Percentiles rank a stretch among this genome's conserved stretches.
phyloP scores from a whole-genome alignment of 2,113 vertebrate genomes.

The Gambusia affinis region DNA sequence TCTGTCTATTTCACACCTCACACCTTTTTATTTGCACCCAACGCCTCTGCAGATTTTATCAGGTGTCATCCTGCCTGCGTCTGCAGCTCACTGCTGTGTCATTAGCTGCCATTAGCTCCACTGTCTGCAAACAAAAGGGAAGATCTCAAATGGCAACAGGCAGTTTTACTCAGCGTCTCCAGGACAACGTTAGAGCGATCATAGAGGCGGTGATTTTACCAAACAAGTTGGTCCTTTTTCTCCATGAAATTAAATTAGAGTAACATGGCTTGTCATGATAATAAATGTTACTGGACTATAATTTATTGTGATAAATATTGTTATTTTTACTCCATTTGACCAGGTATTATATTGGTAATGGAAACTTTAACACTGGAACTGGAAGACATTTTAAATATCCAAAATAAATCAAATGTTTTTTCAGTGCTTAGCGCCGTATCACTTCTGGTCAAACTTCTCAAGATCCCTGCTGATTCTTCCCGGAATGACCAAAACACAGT shows the following conservation, averaged over 20 bases:
- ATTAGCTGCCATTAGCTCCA: conserved; percentile 45
- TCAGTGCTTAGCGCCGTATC: no score
- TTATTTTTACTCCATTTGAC: no score
- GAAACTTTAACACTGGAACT: no score
- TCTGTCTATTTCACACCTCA: conserved; percentile 30
- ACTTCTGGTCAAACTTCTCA: no score
- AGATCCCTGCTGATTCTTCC: no score
- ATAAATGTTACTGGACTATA: no score
- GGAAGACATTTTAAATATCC: no score
- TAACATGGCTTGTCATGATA: no score
- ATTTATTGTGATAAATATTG: no score
- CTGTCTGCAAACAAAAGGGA: conserved; percentile 36
- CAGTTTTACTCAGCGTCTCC: neutral
- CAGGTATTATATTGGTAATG: no score
- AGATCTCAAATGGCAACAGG: neutral
- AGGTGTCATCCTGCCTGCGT: conserved; percentile 29
- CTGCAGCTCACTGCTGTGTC: conserved; percentile 24
- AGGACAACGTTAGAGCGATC: conserved; percentile 3
- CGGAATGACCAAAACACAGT: no score
- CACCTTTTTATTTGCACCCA: conserved; percentile 12
- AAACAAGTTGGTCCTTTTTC: neutral
- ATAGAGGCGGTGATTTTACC: neutral
- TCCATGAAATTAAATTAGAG: neutral
- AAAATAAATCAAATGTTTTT: no score
- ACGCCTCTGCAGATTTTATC: conserved; percentile 34